Conservation (phyloP, 1,140 invertebrate species). For the Temnothorax longispinosus region DNA sequence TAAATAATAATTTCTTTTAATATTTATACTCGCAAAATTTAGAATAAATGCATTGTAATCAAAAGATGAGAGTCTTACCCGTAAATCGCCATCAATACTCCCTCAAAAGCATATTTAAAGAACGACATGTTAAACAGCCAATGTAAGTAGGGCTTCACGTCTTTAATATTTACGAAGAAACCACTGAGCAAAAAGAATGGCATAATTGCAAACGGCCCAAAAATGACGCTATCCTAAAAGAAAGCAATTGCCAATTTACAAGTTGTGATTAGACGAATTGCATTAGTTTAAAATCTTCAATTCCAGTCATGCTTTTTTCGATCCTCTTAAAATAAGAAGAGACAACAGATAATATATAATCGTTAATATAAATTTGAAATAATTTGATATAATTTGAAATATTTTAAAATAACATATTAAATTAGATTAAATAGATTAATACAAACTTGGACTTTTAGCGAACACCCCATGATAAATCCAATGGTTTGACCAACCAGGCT, state of each 20-base stretch:
- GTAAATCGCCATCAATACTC: constrained; percentile 90
- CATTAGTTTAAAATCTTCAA: neutral
- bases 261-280: neutral
- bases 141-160: constrained; percentile 91
- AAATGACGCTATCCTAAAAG: constrained; percentile 91
- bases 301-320: neutral
- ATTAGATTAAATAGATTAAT: neutral
- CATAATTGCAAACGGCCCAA: constrained; percentile 93
- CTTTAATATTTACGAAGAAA: constrained; percentile 94
- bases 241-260: constrained; percentile 58
- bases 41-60: neutral
- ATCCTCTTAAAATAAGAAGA: constrained; percentile 9
- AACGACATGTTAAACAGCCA: constrained; percentile 96
- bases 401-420: neutral
- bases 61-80: constrained; percentile 80
- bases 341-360: constrained; percentile 9
- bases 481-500: constrained; percentile 93
- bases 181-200: constrained; percentile 96
- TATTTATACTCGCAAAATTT: neutral
- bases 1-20: neutral
- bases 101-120: constrained; percentile 91
- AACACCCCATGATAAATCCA: constrained; percentile 93
- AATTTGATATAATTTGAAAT: neutral
- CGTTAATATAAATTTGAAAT: neutral
- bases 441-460: constrained; percentile 90